A percentile compares a stretch with the other conserved stretches of the same genome.
Conservation (phyloP, 1,140 invertebrate genomes). For the Papilio polyxenes region DNA sequence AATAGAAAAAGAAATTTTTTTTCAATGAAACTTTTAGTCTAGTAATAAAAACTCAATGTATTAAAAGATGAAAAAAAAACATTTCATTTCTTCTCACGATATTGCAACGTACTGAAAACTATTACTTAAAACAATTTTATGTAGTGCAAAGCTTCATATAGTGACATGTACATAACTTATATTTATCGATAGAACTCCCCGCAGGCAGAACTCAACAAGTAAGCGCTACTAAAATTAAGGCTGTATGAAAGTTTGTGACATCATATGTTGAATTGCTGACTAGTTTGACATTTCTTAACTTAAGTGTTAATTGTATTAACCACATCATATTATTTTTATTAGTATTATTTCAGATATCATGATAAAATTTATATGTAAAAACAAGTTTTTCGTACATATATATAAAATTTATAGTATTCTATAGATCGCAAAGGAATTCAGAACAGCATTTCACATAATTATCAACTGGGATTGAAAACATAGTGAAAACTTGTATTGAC, state of each 20-base stretch:
- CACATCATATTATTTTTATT: neutral
- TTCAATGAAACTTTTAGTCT: neutral
- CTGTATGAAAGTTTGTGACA: neutral
- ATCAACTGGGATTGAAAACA: too few relatives aligned
- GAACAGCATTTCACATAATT: too few relatives aligned
- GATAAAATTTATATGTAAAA: too few relatives aligned
- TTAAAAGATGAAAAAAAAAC: neutral
- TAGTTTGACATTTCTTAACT: slow-evolving; percentile 19
- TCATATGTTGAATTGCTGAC: slow-evolving; percentile 16
- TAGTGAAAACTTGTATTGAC: too few relatives aligned
- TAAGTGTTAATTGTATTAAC: neutral
- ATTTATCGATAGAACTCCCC: neutral
- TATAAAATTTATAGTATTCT: too few relatives aligned
- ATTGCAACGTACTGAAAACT: neutral
- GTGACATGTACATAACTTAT: neutral
- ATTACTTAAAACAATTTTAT: neutral
- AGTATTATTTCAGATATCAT: neutral
- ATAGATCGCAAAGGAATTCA: too few relatives aligned
- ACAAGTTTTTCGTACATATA: too few relatives aligned
- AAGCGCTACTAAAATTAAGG: slow-evolving; percentile 3
- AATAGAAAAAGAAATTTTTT: neutral
- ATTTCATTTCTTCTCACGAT: neutral
- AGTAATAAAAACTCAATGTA: neutral
- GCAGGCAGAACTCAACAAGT: slow-evolving; percentile 14
- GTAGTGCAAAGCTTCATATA: neutral